Evolutionary conservation across 2,797 vertebrate species (phyloP).

Genomic region (Fringilla coelebs): DNA sequence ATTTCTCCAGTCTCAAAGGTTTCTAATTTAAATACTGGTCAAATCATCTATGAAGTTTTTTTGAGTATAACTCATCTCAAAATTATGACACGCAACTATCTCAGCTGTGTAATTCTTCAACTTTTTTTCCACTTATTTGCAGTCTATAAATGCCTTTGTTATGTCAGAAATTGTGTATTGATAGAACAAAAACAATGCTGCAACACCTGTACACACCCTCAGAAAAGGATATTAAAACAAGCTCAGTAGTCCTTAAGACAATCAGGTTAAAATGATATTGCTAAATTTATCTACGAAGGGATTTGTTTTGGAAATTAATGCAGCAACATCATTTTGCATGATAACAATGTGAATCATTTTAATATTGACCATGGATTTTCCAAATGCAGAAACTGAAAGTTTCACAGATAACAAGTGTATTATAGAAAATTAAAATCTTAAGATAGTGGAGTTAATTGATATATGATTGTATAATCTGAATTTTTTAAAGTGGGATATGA

Average conservation of each 20-base stretch:
- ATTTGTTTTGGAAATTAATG: neutral
- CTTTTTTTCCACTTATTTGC: neutral
- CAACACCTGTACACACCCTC: neutral
- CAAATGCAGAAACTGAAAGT: neutral
- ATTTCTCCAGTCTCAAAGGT: neutral
- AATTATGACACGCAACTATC: neutral
- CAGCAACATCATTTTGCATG: neutral
- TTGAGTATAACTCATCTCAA: neutral
- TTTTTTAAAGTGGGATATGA: neutral
- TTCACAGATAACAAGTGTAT: neutral
- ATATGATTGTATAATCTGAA: neutral
- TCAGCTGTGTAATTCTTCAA: neutral
- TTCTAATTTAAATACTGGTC: neutral
- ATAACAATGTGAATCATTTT: neutral
- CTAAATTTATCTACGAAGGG: neutral
- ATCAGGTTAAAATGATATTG: neutral
- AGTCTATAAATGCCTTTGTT: neutral
- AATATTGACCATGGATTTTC: neutral
- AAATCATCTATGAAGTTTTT: neutral
- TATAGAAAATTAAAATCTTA: neutral
- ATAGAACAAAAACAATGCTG: neutral
- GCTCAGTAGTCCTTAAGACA: neutral
- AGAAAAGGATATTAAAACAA: neutral
- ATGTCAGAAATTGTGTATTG: neutral
- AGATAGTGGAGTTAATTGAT: neutral